phyloP scores from a whole-genome alignment of 2,797 vertebrate genomes.

The Hypotaenidia philippensis region DNA sequence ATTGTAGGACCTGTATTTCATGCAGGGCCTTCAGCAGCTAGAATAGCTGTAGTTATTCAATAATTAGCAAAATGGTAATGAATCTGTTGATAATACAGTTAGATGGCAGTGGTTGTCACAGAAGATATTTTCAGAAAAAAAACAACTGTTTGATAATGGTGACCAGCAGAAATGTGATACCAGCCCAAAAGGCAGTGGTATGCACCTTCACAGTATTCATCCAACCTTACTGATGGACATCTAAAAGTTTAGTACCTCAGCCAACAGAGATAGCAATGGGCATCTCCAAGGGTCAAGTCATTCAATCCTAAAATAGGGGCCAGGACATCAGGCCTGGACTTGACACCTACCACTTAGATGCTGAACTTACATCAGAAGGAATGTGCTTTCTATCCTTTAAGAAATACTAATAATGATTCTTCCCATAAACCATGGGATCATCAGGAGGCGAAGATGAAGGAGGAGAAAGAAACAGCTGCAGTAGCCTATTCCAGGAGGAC shows the following conservation, averaged over 20 bases:
- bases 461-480: background rate
- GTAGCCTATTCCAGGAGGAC: background rate
- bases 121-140: background rate
- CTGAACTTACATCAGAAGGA: background rate
- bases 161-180: background rate
- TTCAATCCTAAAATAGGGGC: background rate
- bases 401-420: background rate
- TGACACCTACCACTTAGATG: background rate
- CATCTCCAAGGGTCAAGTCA: background rate
- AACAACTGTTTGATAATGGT: background rate
- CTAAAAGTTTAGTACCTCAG: background rate
- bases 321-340: background rate
- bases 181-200: background rate
- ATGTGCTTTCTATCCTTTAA: fast-evolving
- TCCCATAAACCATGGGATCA: background rate
- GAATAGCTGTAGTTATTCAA: background rate
- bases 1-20: background rate
- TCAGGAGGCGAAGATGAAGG: background rate
- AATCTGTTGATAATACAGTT: background rate
- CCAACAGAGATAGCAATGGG: background rate
- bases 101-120: background rate
- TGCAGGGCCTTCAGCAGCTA: background rate
- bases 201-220: background rate
- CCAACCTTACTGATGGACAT: background rate
- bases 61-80: background rate